These are phyloP conservation scores for Romanogobio albipinnatus DNA, from an alignment of 2,113 vertebrate genomes.

Conservation along the genomic window DNA sequence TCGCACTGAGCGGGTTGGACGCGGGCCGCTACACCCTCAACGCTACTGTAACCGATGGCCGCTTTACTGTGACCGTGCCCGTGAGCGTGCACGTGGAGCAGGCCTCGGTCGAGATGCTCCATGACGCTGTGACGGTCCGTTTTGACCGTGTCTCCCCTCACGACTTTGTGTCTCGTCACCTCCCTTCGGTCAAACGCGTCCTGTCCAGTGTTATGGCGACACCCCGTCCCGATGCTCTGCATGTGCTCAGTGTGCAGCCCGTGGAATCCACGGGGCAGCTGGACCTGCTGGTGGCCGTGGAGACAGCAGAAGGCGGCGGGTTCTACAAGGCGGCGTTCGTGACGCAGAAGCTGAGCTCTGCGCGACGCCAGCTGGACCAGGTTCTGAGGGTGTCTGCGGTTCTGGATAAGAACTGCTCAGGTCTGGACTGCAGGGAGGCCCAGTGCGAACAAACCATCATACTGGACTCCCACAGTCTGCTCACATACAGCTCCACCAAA, in stretches of 20 bases:
- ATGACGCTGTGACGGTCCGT: slow-evolving; percentile 90
- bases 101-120: slow-evolving; percentile 86
- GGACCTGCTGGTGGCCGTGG: slow-evolving; percentile 92
- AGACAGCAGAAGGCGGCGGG: slow-evolving; percentile 76
- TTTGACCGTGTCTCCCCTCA: slow-evolving; percentile 90
- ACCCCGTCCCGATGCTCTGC: slow-evolving; percentile 85
- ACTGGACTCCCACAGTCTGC: slow-evolving; percentile 89
- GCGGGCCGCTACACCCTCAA: slow-evolving; percentile 90
- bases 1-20: slow-evolving; percentile 91
- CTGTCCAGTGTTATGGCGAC: slow-evolving; percentile 82
- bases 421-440: slow-evolving; percentile 90
- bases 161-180: slow-evolving; percentile 89
- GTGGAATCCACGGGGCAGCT: slow-evolving; percentile 87
- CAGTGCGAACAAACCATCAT: slow-evolving; percentile 90
- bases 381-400: slow-evolving; percentile 89
- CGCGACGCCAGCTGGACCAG: slow-evolving; percentile 88
- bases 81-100: slow-evolving; percentile 90
- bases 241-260: slow-evolving; percentile 92
- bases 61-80: slow-evolving; percentile 88
- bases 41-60: slow-evolving; percentile 91
- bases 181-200: slow-evolving; percentile 84
- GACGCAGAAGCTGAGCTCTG: slow-evolving; percentile 92
- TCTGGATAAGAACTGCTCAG: slow-evolving; percentile 95
- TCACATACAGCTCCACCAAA: slow-evolving; percentile 90
- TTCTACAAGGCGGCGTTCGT: slow-evolving; percentile 94